Conservation (phyloP, 2,888 invertebrate species). For the Mythimna impura region DNA sequence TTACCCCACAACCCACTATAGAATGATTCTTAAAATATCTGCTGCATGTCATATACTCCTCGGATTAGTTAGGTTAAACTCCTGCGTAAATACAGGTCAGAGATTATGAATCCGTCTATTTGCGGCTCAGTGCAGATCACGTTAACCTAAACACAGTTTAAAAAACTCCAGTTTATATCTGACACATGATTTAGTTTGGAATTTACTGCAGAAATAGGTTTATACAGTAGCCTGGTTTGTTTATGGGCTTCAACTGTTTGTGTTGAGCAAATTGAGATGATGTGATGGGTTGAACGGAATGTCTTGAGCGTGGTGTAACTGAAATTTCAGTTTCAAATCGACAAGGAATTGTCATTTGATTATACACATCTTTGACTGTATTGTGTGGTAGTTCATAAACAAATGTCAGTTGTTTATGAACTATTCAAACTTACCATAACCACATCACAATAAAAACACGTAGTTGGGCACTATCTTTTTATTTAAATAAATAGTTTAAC, state of each 20-base stretch:
- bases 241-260: constrained; percentile 33
- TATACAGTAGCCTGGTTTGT: constrained; percentile 24
- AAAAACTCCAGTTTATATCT: constrained; percentile 34
- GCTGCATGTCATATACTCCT: constrained; percentile 63
- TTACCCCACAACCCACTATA: constrained; percentile 44
- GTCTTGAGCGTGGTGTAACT: background rate
- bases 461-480: no score
- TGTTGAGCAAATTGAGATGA: constrained; percentile 9
- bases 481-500: no score
- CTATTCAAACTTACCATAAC: no score
- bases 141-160: constrained; percentile 45
- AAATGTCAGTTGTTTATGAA: no score
- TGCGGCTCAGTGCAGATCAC: constrained; percentile 45
- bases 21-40: constrained; percentile 69
- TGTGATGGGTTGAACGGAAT: constrained; percentile 22
- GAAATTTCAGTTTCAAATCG: background rate
- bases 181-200: constrained; percentile 31
- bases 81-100: constrained; percentile 61
- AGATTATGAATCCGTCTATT: constrained; percentile 60
- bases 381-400: background rate
- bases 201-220: constrained; percentile 22
- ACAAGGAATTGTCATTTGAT: background rate
- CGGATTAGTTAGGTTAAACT: constrained; percentile 58
- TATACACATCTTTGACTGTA: background rate
- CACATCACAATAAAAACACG: no score